A percentile compares a stretch with the other conserved stretches of the same genome.
phyloP scores from a whole-genome alignment of 2,888 invertebrate genomes.

The Eupithecia subfuscata region DNA sequence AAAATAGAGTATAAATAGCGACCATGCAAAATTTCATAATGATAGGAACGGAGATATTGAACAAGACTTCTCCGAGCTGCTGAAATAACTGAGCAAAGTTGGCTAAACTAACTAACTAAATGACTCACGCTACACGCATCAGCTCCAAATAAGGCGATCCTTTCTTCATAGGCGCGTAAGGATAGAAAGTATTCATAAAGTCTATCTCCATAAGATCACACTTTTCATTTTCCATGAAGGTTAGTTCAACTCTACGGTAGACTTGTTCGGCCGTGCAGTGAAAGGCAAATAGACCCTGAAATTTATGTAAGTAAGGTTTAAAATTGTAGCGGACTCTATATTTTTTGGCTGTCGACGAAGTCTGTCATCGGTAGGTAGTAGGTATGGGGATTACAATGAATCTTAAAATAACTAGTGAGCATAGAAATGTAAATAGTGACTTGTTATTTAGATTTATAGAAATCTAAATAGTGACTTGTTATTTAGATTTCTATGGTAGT shows the following conservation, averaged over 20 bases:
- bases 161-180: slow-evolving; percentile 64
- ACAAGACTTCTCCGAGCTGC: too few relatives aligned
- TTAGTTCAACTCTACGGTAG: slow-evolving; percentile 79
- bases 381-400: background rate
- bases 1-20: too few relatives aligned
- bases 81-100: too few relatives aligned
- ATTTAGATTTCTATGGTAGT: too few relatives aligned
- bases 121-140: slow-evolving; percentile 65
- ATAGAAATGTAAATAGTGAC: too few relatives aligned
- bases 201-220: slow-evolving; percentile 82
- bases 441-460: too few relatives aligned
- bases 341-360: background rate
- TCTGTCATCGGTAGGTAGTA: background rate
- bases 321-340: background rate
- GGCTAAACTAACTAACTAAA: background rate
- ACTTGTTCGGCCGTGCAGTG: slow-evolving; percentile 76
- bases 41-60: too few relatives aligned
- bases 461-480: too few relatives aligned
- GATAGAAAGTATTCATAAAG: slow-evolving; percentile 59
- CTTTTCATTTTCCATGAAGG: slow-evolving; percentile 83
- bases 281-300: slow-evolving; percentile 78
- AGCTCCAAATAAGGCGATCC: slow-evolving; percentile 70
- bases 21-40: too few relatives aligned
- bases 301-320: background rate
- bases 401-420: too few relatives aligned